Evolutionary conservation across 1,140 invertebrate genomes (phyloP).

Genomic region (Apis florea): DNA sequence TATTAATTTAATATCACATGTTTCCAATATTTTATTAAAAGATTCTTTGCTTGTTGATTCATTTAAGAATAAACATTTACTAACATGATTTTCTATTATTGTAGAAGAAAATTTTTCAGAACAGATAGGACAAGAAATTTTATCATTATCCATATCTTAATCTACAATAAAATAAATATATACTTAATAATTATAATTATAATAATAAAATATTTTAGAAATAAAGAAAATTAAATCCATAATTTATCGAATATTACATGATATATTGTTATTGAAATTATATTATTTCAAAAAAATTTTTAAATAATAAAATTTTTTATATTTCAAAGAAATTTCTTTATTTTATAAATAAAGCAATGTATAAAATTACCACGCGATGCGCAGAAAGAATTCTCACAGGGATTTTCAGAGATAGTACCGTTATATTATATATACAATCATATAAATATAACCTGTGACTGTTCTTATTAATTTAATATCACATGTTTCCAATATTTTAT

Average conservation of each 20-base stretch:
- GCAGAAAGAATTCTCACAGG: conserved; percentile 9
- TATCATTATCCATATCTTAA: conserved; percentile 49
- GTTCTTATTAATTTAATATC: not conserved
- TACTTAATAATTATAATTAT: not conserved
- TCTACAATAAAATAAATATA: conserved; percentile 20
- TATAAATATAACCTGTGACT: conserved; percentile 36
- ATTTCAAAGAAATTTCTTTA: not conserved
- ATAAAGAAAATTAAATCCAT: not conserved
- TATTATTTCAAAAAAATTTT: not conserved
- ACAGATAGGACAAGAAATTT: conserved; percentile 82
- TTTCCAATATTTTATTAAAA: not conserved
- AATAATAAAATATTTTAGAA: not conserved
- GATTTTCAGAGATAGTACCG: conserved; percentile 45
- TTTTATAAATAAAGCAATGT: not conserved
- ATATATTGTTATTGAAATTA: not conserved
- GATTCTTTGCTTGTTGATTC: conserved; percentile 69
- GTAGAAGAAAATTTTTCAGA: conserved; percentile 76
- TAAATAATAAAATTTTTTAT: not conserved
- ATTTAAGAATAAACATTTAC: conserved; percentile 86
- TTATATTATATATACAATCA: conserved; percentile 32
- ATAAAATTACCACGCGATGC: conserved; percentile 23
- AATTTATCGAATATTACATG: not conserved
- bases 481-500: not conserved
- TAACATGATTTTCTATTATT: conserved; percentile 84
- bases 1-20: not conserved